Evolutionary conservation across 2,797 vertebrate species (phyloP).

Genomic region (Sphaeramia orbicularis): DNA sequence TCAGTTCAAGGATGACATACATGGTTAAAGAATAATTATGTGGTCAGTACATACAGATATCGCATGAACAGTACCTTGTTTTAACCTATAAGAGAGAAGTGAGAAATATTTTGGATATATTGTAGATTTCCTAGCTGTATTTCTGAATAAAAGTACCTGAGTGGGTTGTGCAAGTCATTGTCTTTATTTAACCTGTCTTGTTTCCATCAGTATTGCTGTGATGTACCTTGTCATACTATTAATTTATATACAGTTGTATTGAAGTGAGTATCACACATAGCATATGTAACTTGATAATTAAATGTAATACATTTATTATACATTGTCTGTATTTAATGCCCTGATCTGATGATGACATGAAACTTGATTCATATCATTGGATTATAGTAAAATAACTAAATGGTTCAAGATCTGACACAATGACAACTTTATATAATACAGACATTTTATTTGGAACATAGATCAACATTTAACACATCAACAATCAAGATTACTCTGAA

Average conservation of each 20-base stretch:
- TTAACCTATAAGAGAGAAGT: conserved; percentile 20
- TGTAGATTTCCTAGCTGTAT: conserved; percentile 34
- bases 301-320: too few species aligned
- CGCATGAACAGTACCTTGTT: not conserved
- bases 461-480: not conserved
- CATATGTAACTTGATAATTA: too few species aligned
- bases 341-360: too few species aligned
- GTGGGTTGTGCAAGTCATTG: conserved; percentile 1
- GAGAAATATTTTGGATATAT: conserved; percentile 45
- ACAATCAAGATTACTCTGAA: too few species aligned
- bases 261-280: too few species aligned
- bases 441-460: conserved; percentile 53
- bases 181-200: not conserved
- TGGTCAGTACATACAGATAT: not conserved
- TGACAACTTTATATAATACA: conserved; percentile 19
- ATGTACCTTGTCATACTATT: not conserved
- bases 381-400: not conserved
- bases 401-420: not conserved
- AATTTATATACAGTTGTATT: too few species aligned
- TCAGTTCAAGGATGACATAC: too few species aligned
- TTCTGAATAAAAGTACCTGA: conserved; percentile 57
- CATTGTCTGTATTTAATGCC: too few species aligned
- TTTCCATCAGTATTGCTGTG: not conserved
- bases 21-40: conserved; percentile 2
- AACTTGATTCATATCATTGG: too few species aligned